phyloP scores from a whole-genome alignment of 2,797 vertebrate species.

The Vipera latastei region DNA sequence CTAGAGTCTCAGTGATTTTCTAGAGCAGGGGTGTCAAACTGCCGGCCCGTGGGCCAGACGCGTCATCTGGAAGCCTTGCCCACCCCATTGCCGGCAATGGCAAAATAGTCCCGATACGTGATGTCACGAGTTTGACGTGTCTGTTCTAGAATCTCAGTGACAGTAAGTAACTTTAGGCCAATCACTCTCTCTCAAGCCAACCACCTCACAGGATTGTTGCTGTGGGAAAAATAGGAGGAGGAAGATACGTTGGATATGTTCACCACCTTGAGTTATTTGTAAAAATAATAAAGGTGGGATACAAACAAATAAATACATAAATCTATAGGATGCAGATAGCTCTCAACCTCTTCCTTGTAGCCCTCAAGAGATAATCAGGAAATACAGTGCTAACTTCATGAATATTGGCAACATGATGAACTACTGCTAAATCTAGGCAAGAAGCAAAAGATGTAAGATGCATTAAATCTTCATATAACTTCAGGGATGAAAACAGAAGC shows the following conservation, averaged over 20 bases:
- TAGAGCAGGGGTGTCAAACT: too few species aligned
- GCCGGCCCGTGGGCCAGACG: too few species aligned
- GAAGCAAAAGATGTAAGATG: not conserved
- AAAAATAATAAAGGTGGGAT: not conserved
- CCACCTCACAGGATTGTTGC: not conserved
- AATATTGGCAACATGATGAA: not conserved
- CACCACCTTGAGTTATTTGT: not conserved
- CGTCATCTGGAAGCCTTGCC: too few species aligned
- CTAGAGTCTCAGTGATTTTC: too few species aligned
- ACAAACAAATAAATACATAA: not conserved
- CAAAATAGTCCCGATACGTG: too few species aligned
- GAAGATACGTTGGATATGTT: not conserved
- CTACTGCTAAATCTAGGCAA: not conserved
- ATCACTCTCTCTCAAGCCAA: not conserved
- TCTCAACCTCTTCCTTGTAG: not conserved
- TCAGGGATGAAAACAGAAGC: not conserved
- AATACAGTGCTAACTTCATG: not conserved
- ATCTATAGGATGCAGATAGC: not conserved
- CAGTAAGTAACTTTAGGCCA: not conserved
- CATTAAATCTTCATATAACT: not conserved
- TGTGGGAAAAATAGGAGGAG: not conserved
- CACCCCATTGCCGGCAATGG: too few species aligned
- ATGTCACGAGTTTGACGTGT: too few species aligned
- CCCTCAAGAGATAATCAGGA: not conserved
- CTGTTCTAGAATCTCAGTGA: too few species aligned